Conservation (phyloP, 2,113 vertebrate genomes). For the Ursus arctos region DNA sequence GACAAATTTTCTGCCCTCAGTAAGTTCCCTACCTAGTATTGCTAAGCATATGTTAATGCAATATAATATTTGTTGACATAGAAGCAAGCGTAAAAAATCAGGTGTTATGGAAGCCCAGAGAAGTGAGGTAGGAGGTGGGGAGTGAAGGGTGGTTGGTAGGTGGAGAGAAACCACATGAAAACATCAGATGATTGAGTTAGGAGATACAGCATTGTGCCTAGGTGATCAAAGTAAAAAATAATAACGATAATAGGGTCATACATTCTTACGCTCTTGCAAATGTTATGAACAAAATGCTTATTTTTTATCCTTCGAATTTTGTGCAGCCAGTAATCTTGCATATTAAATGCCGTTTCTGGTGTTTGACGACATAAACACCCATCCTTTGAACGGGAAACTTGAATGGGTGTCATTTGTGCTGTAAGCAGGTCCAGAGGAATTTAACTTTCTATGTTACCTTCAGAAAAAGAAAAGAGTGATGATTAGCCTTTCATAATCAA, state of each 20-base stretch:
- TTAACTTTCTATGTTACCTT: constrained; percentile 16
- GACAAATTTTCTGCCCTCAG: background rate
- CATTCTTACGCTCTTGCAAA: background rate
- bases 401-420: background rate
- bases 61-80: background rate
- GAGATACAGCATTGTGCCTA: background rate
- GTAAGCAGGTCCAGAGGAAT: background rate
- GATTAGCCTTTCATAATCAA: constrained; percentile 41
- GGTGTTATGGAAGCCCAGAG: background rate
- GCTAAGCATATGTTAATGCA: background rate
- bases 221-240: background rate
- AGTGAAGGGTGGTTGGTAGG: background rate
- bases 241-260: background rate
- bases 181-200: background rate
- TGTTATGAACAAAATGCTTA: background rate
- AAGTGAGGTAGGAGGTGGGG: background rate
- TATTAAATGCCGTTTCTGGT: background rate
- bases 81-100: background rate
- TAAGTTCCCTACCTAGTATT: background rate
- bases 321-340: background rate
- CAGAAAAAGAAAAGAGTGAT: background rate
- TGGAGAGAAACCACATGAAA: background rate
- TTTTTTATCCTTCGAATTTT: constrained; percentile 6
- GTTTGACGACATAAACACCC: background rate
- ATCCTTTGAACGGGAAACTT: background rate